These are phyloP conservation scores for Protonemura montana DNA, from an alignment of 2,888 invertebrate species.

Conservation along the genomic window DNA sequence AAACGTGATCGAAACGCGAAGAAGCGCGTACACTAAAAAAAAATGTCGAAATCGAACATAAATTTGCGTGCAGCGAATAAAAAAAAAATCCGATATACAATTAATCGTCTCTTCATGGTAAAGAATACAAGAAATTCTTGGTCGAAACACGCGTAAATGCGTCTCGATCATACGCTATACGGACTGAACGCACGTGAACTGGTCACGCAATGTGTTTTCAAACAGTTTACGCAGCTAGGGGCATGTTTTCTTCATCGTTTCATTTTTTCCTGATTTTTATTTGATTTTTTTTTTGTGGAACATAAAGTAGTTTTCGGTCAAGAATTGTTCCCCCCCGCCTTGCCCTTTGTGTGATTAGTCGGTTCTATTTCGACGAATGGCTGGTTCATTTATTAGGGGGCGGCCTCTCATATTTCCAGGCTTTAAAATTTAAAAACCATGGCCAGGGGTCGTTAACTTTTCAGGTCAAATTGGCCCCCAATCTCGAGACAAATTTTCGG, in stretches of 20 bases:
- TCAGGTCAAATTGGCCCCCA: neutral
- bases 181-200: neutral
- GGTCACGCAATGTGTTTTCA: neutral
- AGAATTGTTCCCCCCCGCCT: neutral
- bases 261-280: neutral
- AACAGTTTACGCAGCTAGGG: neutral
- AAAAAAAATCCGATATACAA: neutral
- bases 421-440: neutral
- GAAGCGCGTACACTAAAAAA: neutral
- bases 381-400: neutral
- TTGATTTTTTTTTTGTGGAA: neutral
- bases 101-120: neutral
- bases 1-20: neutral
- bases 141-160: neutral
- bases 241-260: neutral
- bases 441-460: neutral
- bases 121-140: neutral
- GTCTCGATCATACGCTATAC: neutral
- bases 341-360: neutral
- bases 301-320: neutral
- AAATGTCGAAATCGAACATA: neutral
- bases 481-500: conserved; percentile 5
- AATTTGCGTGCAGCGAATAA: neutral
- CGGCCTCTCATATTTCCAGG: neutral
- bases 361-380: neutral